phyloP scores from a whole-genome alignment of 1,140 invertebrate genomes.

The Diabrotica undecimpunctata region DNA sequence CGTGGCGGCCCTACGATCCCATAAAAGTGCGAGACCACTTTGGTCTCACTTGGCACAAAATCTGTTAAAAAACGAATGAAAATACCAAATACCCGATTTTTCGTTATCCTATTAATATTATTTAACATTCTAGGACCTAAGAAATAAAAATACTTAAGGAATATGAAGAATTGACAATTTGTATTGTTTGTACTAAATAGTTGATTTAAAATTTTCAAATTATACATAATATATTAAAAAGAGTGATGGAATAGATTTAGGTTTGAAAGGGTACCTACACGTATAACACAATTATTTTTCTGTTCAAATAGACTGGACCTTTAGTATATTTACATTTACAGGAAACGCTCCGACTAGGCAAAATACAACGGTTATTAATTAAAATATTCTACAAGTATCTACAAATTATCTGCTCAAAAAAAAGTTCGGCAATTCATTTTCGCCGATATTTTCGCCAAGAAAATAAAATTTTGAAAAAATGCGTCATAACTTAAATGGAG shows the following conservation, averaged over 20 bases:
- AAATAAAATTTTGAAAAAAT: no score
- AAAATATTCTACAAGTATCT: no score
- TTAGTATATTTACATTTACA: background rate
- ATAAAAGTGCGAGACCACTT: no score
- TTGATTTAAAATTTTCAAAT: background rate
- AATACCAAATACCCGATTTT: background rate
- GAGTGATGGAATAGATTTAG: background rate
- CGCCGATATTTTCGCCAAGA: no score
- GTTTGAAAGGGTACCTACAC: background rate
- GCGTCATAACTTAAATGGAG: no score
- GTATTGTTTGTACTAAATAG: background rate
- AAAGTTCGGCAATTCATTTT: no score
- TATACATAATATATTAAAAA: background rate
- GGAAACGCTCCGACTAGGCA: no score
- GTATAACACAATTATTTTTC: background rate
- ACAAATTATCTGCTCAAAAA: no score
- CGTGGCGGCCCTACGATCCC: no score
- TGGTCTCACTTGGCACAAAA: no score
- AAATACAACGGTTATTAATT: no score
- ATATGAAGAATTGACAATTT: conserved; percentile 3
- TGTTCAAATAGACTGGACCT: background rate
- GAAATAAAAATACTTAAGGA: background rate
- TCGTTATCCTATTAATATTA: background rate
- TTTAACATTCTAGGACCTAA: conserved; percentile 1
- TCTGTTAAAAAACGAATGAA: no score